Conservation (phyloP, 2,113 vertebrate species). For the Anoplopoma fimbria region DNA sequence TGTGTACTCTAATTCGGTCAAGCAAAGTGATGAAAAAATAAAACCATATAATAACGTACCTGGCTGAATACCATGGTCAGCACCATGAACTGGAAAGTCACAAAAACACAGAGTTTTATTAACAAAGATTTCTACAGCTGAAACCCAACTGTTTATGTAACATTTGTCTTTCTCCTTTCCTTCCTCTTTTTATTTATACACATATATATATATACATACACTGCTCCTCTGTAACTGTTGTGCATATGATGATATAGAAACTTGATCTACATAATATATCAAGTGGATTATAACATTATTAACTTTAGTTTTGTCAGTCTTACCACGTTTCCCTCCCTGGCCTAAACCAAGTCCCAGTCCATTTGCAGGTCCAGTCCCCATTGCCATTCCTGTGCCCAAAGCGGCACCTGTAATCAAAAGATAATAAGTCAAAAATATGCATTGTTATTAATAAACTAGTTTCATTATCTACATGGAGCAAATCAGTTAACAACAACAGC, state of each 20-base stretch:
- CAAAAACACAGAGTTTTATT: slow-evolving; percentile 7
- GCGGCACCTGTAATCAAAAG: slow-evolving; percentile 61
- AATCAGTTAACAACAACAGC: background rate
- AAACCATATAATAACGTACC: slow-evolving; percentile 56
- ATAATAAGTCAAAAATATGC: background rate
- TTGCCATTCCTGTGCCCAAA: slow-evolving; percentile 65
- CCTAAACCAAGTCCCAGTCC: slow-evolving; percentile 62
- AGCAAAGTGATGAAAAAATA: background rate
- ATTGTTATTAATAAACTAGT: background rate
- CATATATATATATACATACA: no score
- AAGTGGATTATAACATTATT: no score
- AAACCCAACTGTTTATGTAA: background rate
- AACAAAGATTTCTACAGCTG: background rate
- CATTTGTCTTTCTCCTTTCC: no score
- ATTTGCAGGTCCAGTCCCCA: slow-evolving; percentile 67
- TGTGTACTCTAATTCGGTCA: background rate
- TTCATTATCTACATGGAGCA: background rate
- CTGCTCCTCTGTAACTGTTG: no score
- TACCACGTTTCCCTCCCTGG: slow-evolving; percentile 72
- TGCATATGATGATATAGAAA: background rate
- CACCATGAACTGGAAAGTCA: slow-evolving; percentile 68
- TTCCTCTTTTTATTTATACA: no score
- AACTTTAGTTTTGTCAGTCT: slow-evolving; percentile 13
- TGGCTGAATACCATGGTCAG: slow-evolving; percentile 65
- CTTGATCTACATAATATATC: background rate